A percentile compares a stretch with the other conserved stretches of the same genome.
phyloP scores from a whole-genome alignment of 2,888 invertebrate species.

The Zhuqinia jingwanae region DNA sequence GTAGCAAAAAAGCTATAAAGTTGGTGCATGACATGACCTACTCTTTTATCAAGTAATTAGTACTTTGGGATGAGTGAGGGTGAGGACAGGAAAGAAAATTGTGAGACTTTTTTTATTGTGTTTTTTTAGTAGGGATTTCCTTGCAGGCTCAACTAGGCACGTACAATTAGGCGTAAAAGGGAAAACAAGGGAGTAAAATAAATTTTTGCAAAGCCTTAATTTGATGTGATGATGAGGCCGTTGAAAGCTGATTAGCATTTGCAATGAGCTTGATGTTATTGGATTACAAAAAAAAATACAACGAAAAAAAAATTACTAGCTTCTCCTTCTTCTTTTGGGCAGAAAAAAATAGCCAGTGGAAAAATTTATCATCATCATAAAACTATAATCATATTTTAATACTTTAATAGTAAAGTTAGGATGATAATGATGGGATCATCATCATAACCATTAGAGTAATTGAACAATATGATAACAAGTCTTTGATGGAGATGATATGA shows the following conservation, averaged over 20 bases:
- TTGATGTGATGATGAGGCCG: background rate
- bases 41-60: conserved; percentile 8
- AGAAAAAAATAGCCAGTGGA: background rate
- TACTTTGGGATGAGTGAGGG: no score
- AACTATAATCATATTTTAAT: background rate
- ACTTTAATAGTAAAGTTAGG: background rate
- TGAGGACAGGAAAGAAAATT: background rate
- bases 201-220: background rate
- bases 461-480: conserved; percentile 19
- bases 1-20: no score
- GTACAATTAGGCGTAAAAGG: background rate
- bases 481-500: background rate
- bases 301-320: no score
- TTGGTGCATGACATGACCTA: conserved; percentile 35
- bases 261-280: conserved; percentile 30
- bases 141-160: background rate
- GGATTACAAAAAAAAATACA: background rate
- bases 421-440: background rate
- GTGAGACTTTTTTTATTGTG: background rate
- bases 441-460: conserved; percentile 9
- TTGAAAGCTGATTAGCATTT: conserved; percentile 48
- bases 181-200: conserved; percentile 1
- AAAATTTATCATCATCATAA: background rate
- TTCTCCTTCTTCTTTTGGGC: background rate
- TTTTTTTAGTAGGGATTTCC: background rate